Percentiles rank a stretch among this genome's conserved stretches.
These are phyloP conservation scores for Eupithecia inturbata DNA, from an alignment of 2,888 invertebrate species.

Conservation along the genomic window DNA sequence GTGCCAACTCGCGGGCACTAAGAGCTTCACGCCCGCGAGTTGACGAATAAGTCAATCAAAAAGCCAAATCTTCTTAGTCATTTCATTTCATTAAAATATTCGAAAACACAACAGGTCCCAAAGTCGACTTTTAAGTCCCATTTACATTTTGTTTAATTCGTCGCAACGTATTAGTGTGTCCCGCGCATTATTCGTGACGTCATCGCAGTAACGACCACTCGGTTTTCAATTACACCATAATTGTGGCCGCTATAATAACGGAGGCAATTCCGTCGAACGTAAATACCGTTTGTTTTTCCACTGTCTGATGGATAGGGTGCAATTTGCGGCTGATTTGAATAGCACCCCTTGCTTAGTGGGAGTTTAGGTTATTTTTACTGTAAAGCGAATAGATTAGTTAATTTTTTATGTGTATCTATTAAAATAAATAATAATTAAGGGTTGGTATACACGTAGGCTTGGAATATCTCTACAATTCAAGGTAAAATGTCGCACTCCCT, in stretches of 20 bases:
- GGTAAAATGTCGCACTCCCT: neutral
- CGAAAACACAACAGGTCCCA: neutral
- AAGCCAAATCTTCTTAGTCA: too few species aligned
- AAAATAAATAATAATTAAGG: too few species aligned
- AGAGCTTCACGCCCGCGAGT: too few species aligned
- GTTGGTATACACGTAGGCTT: too few species aligned
- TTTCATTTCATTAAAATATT: too few species aligned
- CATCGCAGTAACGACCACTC: constrained; percentile 54
- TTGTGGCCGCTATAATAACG: constrained; percentile 76
- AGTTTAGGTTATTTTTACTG: constrained; percentile 10
- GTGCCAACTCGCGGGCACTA: too few species aligned
- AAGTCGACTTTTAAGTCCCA: neutral
- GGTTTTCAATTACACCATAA: constrained; percentile 81
- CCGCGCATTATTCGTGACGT: constrained; percentile 11
- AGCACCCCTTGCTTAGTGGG: constrained; percentile 18
- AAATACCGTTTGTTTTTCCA: constrained; percentile 76
- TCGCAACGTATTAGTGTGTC: constrained; percentile 3
- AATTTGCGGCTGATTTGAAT: constrained; percentile 30
- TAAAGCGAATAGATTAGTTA: neutral
- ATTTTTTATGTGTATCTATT: neutral
- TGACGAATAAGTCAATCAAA: too few species aligned
- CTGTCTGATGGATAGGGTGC: constrained; percentile 45
- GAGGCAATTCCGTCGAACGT: constrained; percentile 70
- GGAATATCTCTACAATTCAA: neutral
- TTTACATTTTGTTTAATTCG: neutral